Base-by-base conservation (phyloP, 2,113 vertebrate genomes). In the Aegypius monachus region DNA sequence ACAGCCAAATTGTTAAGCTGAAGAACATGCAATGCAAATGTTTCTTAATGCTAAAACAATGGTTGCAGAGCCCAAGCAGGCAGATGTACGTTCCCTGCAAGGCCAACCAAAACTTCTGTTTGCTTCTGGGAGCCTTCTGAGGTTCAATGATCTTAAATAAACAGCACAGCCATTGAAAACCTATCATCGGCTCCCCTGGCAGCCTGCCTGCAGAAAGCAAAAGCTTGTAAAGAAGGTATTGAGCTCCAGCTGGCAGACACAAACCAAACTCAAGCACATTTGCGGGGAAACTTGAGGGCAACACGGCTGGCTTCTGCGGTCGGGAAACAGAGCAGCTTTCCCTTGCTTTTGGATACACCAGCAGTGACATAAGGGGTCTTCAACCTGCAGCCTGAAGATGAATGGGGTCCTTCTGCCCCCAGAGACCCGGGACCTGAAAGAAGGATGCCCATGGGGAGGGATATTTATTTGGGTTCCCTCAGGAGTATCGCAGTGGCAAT, bases 241-340 rank as follows among this genome's bases (percentile, higher is more conserved):
- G 95, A 93, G 74, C 93, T 95, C 86, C 93, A 93, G 93, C 91
- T 95, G 91, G 95, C 91, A 95, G 86, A 61, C 65, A 58, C 3
- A 11, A 86, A 55, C 61, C 73, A 48, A 71, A 74, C 34, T 36
- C 9, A 0, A 89, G 50, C 3, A 6, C 7, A 2, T 68, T 75
- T 79, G 56, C 0, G 17, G 68, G 34, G 80, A 81, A 91, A 92
- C 59, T 47, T 62, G 65, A 94, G 81, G 91, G 77, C 70, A 75
- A 52, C 65, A 61, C 1, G 3, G 65, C 32, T 88, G 81, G 66
- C 53, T 72, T 82, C 58, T 85, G 65, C 2, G 5, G 68, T 56
- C 0, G 0, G 36, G 67, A 79, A 67, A 59, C 11, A 32, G 56
- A 73, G 50, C 1, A 9, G 38, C 59, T 75, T 84, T 63, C 80